phyloP scores from a whole-genome alignment of 92 coral and sea anemone species.

The Hydrozoanthus gracilis region DNA sequence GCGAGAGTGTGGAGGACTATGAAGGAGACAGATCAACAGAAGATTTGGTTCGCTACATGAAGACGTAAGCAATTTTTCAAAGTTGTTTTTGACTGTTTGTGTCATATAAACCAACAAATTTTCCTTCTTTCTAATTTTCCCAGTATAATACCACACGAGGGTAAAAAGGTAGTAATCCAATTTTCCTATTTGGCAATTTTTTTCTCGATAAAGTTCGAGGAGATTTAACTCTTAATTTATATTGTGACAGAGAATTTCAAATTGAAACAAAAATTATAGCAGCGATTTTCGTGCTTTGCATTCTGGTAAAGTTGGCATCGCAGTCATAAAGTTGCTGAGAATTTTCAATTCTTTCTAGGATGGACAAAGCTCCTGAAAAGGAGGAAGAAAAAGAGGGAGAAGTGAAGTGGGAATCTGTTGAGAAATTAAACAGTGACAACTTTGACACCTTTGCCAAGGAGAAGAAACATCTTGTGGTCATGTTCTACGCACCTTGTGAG shows the following conservation, averaged over 20 bases:
- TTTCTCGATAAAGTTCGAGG: too few species aligned
- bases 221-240: too few species aligned
- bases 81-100: background rate
- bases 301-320: background rate
- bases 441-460: conserved; percentile 76
- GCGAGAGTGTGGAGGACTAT: conserved; percentile 72
- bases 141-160: too few species aligned
- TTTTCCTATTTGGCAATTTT: too few species aligned
- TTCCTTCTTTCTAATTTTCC: background rate
- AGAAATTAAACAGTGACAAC: conserved; percentile 45
- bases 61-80: conserved; percentile 62
- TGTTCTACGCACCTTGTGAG: conserved; percentile 98
- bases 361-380: conserved; percentile 38
- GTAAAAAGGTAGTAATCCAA: too few species aligned
- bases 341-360: background rate
- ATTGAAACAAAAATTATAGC: too few species aligned
- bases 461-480: conserved; percentile 81
- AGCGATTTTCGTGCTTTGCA: too few species aligned
- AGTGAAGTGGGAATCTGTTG: conserved; percentile 51
- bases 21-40: conserved; percentile 80
- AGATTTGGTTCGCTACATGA: conserved; percentile 80
- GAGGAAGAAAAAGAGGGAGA: conserved; percentile 37
- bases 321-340: background rate
- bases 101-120: background rate
- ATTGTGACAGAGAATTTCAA: too few species aligned